Evolutionary conservation across 2,797 vertebrate genomes (phyloP), one percentile per base, ranked within the genome.

Genomic region (Apogon hyalosoma): DNA sequence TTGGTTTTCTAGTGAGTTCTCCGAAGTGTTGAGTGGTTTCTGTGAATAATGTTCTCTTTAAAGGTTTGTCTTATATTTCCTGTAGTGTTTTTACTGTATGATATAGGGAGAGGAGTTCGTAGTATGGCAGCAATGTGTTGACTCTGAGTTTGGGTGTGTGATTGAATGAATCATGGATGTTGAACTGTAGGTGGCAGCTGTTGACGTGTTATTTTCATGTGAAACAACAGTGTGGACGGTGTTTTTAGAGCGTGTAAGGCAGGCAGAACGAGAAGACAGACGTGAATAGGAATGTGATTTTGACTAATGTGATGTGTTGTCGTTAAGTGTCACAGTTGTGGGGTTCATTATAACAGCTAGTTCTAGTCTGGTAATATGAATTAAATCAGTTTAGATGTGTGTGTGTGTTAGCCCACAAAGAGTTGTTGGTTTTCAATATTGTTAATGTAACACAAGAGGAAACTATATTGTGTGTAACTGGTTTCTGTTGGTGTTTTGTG

Each of bases 1-100:
- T 21, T 43, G 36, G 76, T 77, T 42, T 73, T 69, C 43, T 57
- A 2, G 43, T 54, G 12, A 71, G 38, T 73, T 69, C 59, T 84
- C 54, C 41, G 63, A 75, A 74, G 70, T 57, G 57, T 75, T 65
- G 1, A 16, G 28, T 60, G 69, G 53, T 81, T 75, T 62, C 46
- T 48, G 36, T 61, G 57, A 74, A 57, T 81, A 43, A 16, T 63
- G 6, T 58, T 77, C 36, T 62, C 54, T 73, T 61, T 53, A 50
- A 42, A 61, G 1, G 14, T 24, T 52, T 57, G 8, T 39, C 6
- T 55, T 31, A 49, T 28, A 9, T 60, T 13, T 52, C 24, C 24
- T 28, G 5, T 40, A 63, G 15, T 31, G 6, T 63, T 36, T 36
- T 56, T 73, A 7, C 68, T 60, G 50, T 13, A 6, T 31, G 0